Evolutionary conservation across 2,797 vertebrate species (phyloP).

Genomic region (Macropodus opercularis): DNA sequence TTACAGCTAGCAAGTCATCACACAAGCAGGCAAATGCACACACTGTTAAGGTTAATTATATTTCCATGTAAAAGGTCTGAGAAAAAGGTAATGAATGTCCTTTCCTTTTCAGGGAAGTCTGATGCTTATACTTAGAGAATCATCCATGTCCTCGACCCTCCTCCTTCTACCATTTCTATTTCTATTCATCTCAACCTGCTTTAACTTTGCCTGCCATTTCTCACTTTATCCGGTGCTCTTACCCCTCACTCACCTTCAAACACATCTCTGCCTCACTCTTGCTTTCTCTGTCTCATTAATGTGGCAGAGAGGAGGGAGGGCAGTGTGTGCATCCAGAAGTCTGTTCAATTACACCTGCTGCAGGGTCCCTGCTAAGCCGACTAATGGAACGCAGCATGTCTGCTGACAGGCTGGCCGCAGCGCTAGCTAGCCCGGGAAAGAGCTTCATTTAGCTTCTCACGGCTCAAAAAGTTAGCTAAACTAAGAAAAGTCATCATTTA

Average conservation of each 20-base stretch:
- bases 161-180: conserved; percentile 43
- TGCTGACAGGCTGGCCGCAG: conserved; percentile 82
- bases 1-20: not conserved
- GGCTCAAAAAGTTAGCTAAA: conserved; percentile 65
- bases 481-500: conserved; percentile 60
- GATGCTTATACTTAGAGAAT: conserved; percentile 65
- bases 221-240: conserved; percentile 63
- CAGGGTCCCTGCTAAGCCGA: conserved; percentile 82
- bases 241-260: conserved; percentile 58
- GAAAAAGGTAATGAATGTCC: conserved; percentile 65
- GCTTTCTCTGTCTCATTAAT: conserved; percentile 77
- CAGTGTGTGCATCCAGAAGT: conserved; percentile 77
- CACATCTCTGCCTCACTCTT: conserved; percentile 58
- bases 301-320: conserved; percentile 64
- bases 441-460: conserved; percentile 82
- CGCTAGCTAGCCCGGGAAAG: conserved; percentile 76
- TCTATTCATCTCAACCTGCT: conserved; percentile 62
- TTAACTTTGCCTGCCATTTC: conserved; percentile 56
- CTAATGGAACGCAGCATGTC: conserved; percentile 87
- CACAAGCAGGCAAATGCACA: conserved; percentile 1
- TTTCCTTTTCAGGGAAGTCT: conserved; percentile 61
- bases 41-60: conserved; percentile 68
- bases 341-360: conserved; percentile 87
- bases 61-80: conserved; percentile 49
- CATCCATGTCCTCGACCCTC: conserved; percentile 46